Percentiles rank a stretch among this genome's conserved stretches.
These are phyloP conservation scores for Astatotilapia flaviijosephi DNA, from an alignment of 2,113 vertebrate species.

Conservation along the genomic window DNA sequence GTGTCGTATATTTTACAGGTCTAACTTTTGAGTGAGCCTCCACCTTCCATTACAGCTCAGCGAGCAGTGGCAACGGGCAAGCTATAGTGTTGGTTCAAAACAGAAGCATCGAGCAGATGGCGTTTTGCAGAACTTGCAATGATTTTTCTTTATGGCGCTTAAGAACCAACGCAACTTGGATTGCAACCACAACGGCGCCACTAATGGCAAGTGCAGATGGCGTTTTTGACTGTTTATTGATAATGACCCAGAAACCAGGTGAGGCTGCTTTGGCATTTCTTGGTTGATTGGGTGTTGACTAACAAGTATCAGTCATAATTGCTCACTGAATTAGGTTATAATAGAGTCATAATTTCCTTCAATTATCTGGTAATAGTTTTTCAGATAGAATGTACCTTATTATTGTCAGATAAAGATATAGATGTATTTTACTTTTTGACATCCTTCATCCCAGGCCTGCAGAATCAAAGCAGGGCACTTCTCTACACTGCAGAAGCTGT, in stretches of 20 bases:
- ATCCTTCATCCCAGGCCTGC: not conserved
- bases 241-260: conserved; percentile 16
- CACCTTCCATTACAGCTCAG: conserved; percentile 6
- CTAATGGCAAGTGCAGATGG: conserved; percentile 32
- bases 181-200: not conserved
- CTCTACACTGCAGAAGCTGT: not conserved
- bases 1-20: not conserved
- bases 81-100: conserved; percentile 11
- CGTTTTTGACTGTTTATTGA: conserved; percentile 16
- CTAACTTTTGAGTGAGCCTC: not conserved
- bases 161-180: conserved; percentile 8
- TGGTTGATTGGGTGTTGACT: not conserved
- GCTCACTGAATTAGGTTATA: not conserved
- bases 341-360: not conserved
- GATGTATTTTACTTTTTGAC: not conserved
- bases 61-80: not conserved
- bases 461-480: not conserved
- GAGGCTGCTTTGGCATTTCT: not conserved
- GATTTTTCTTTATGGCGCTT: conserved; percentile 31
- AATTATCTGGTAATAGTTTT: not conserved
- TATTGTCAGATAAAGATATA: not conserved
- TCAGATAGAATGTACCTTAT: not conserved
- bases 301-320: not conserved
- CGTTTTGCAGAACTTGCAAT: conserved; percentile 34
- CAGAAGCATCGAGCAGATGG: conserved; percentile 46